Conservation (phyloP, 2,113 vertebrate genomes). For the Pelecanus crispus region DNA sequence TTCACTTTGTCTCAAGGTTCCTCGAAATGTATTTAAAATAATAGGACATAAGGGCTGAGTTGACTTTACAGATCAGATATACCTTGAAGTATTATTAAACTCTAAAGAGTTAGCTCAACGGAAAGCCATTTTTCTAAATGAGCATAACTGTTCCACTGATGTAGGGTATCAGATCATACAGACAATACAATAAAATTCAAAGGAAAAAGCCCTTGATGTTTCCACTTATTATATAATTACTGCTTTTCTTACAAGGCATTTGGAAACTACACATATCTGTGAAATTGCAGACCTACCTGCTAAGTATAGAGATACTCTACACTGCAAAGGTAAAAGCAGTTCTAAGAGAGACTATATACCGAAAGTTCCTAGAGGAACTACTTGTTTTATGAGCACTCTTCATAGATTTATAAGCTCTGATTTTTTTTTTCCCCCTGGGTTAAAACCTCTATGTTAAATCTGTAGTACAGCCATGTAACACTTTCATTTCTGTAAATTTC, state of each 20-base stretch:
- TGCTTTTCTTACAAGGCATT: neutral
- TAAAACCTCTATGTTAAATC: neutral
- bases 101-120: neutral
- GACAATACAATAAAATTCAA: neutral
- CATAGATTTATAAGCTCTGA: neutral
- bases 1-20: neutral
- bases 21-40: neutral
- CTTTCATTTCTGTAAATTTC: neutral
- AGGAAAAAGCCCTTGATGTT: neutral
- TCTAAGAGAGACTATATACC: neutral
- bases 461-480: neutral
- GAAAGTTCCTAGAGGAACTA: neutral
- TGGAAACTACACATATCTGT: neutral
- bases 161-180: neutral
- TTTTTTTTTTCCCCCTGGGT: neutral
- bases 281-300: neutral
- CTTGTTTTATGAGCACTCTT: neutral
- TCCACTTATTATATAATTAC: neutral
- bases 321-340: neutral
- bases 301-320: neutral
- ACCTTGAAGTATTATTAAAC: neutral
- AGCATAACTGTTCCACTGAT: neutral
- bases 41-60: neutral
- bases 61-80: neutral
- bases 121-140: neutral